Conservation (phyloP, 2,797 vertebrate genomes). For the Gallinago nigripennis region DNA sequence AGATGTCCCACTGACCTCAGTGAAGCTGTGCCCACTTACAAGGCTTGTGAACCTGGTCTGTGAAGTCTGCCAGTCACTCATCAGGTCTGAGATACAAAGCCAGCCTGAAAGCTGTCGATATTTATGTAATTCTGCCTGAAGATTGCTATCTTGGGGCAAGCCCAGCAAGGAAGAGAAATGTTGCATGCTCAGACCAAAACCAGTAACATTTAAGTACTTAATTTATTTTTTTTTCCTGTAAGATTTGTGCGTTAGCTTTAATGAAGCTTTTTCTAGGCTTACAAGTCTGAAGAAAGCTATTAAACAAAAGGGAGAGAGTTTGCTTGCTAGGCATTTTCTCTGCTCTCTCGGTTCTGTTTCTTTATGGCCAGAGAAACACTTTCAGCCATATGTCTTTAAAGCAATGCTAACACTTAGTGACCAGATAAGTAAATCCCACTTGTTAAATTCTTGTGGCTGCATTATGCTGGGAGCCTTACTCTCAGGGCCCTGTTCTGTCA, state of each 20-base stretch:
- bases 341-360: slow-evolving; percentile 25
- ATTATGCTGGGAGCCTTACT: slow-evolving; percentile 32
- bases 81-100: neutral
- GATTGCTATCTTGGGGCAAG: slow-evolving; percentile 34
- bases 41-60: neutral
- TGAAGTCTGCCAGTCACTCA: neutral
- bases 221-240: neutral
- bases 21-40: slow-evolving; percentile 7
- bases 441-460: slow-evolving; percentile 57
- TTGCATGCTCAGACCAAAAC: slow-evolving; percentile 41
- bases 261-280: slow-evolving; percentile 68
- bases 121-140: slow-evolving; percentile 33
- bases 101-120: slow-evolving; percentile 23
- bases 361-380: slow-evolving; percentile 60
- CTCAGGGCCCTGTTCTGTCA: neutral
- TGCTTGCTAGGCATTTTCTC: slow-evolving; percentile 60
- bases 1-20: slow-evolving; percentile 6
- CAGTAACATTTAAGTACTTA: slow-evolving; percentile 55
- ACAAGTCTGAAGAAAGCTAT: slow-evolving; percentile 54
- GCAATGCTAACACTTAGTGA: slow-evolving; percentile 56
- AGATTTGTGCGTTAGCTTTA: slow-evolving; percentile 77
- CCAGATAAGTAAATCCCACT: slow-evolving; percentile 50
- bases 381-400: slow-evolving; percentile 49
- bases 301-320: slow-evolving; percentile 39
- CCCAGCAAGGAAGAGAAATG: slow-evolving; percentile 57